phyloP scores from a whole-genome alignment of 2,888 invertebrate species.

The Nomada ferruginata region DNA sequence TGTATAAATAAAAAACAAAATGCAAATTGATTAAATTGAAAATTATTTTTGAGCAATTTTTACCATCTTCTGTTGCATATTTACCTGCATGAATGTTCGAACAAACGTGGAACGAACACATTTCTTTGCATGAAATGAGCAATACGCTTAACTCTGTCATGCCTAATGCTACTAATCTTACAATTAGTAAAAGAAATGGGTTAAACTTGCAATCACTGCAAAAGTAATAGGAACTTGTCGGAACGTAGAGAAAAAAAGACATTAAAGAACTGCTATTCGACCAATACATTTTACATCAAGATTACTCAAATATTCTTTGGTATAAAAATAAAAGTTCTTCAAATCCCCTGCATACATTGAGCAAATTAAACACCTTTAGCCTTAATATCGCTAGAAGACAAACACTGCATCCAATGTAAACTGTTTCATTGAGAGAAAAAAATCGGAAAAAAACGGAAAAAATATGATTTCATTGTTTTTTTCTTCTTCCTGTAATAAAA shows the following conservation, averaged over 20 bases:
- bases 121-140: conserved; percentile 1
- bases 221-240: conserved; percentile 29
- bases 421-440: background rate
- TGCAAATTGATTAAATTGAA: background rate
- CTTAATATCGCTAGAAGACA: conserved; percentile 9
- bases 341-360: background rate
- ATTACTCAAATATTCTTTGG: conserved; percentile 35
- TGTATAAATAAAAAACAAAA: background rate
- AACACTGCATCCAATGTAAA: background rate
- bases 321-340: background rate
- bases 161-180: background rate
- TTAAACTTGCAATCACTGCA: background rate
- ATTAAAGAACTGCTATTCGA: background rate
- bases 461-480: background rate
- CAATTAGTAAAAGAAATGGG: background rate
- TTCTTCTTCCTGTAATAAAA: background rate
- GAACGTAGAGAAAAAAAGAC: conserved; percentile 6
- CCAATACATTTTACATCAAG: background rate
- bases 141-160: conserved; percentile 19
- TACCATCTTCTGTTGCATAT: background rate
- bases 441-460: background rate
- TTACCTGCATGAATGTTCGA: background rate
- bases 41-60: conserved; percentile 49
- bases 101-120: conserved; percentile 3
- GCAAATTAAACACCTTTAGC: background rate